Percentiles rank a stretch among this genome's conserved stretches.
These are phyloP conservation scores for Eurosta solidaginis DNA, from an alignment of 1,140 invertebrate genomes.

Conservation along the genomic window DNA sequence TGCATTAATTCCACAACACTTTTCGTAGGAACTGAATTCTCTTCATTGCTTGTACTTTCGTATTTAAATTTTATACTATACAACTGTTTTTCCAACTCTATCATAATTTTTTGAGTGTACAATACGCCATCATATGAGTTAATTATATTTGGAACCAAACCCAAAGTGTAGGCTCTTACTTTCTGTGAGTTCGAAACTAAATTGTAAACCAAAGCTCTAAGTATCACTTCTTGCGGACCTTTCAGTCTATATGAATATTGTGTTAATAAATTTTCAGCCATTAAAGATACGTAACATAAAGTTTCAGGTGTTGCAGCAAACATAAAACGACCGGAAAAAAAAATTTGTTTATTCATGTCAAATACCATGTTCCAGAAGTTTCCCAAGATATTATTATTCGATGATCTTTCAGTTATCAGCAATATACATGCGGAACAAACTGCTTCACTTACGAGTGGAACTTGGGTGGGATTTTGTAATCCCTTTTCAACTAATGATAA, in stretches of 20 bases:
- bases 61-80: conserved; percentile 64
- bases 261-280: conserved; percentile 69
- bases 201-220: conserved; percentile 69
- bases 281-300: conserved; percentile 66
- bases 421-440: conserved; percentile 76
- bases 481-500: conserved; percentile 74
- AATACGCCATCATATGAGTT: conserved; percentile 50
- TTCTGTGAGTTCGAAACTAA: conserved; percentile 61
- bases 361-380: conserved; percentile 72
- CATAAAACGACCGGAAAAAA: conserved; percentile 83
- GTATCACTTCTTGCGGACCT: conserved; percentile 64
- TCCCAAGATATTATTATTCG: conserved; percentile 44
- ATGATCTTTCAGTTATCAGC: conserved; percentile 65
- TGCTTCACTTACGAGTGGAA: conserved; percentile 75
- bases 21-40: conserved; percentile 57
- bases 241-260: conserved; percentile 67
- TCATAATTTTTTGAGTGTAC: conserved; percentile 64
- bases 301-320: conserved; percentile 72
- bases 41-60: conserved; percentile 58
- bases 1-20: conserved; percentile 47
- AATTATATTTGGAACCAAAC: conserved; percentile 52
- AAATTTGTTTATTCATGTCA: conserved; percentile 77
- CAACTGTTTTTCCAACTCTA: conserved; percentile 67
- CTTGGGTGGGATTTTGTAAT: conserved; percentile 65
- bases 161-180: conserved; percentile 55